phyloP scores from a whole-genome alignment of 2,113 vertebrate genomes.

The Pterocles gutturalis region DNA sequence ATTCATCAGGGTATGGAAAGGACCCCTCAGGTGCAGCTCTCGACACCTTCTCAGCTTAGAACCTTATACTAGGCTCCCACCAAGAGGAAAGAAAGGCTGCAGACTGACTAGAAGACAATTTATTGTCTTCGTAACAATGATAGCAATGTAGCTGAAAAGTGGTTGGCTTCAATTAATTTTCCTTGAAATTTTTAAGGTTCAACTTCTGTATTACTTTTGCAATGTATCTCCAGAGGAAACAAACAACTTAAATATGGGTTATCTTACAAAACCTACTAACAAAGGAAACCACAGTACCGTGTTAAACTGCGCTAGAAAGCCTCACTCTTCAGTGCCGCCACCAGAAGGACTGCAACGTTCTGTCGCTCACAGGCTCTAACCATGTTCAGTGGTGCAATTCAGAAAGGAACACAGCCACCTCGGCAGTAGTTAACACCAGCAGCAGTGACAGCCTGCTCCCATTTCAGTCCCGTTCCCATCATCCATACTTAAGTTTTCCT shows the following conservation, averaged over 20 bases:
- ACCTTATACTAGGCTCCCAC: neutral
- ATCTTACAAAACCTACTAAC: neutral
- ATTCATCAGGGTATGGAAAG: neutral
- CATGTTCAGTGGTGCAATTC: neutral
- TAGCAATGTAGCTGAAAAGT: neutral
- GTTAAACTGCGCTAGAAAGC: neutral
- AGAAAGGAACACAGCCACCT: rapidly evolving
- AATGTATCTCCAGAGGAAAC: neutral
- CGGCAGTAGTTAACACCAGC: rapidly evolving
- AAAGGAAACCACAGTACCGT: neutral
- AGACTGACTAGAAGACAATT: neutral
- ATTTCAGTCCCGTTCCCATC: neutral
- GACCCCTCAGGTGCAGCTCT: neutral
- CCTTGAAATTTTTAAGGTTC: neutral
- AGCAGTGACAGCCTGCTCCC: neutral
- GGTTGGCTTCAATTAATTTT: neutral
- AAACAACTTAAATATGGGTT: neutral
- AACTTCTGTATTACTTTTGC: neutral
- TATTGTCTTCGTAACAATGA: neutral
- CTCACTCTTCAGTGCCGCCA: neutral
- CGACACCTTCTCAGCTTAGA: neutral
- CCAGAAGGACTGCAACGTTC: neutral
- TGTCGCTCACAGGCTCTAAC: too few species aligned
- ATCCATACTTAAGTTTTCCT: neutral
- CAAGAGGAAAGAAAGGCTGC: neutral